A percentile compares a stretch with the other conserved stretches of the same genome.
These are phyloP conservation scores for Campylorhamphus procurvoides DNA, from an alignment of 2,113 vertebrate genomes.

Conservation along the genomic window DNA sequence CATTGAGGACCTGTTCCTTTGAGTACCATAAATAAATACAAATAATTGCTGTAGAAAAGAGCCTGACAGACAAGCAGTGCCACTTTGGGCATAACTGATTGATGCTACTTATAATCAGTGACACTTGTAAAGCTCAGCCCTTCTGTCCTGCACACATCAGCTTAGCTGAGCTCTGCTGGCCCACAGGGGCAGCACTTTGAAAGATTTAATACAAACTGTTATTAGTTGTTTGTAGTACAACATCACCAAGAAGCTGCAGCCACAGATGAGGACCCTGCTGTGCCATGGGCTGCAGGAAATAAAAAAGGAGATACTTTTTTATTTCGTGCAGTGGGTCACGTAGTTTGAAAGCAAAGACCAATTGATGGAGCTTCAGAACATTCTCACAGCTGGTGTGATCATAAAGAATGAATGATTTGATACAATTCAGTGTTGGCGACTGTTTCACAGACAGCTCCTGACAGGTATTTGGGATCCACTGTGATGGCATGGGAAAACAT, in stretches of 20 bases:
- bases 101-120: background rate
- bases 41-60: background rate
- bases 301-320: background rate
- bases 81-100: background rate
- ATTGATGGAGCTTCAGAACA: background rate
- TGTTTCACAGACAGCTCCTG: background rate
- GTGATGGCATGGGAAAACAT: background rate
- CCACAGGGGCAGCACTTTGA: background rate
- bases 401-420: background rate
- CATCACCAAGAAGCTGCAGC: background rate
- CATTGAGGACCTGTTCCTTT: background rate
- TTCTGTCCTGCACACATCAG: background rate
- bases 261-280: background rate
- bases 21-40: constrained; percentile 47
- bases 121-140: background rate
- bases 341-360: background rate
- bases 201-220: background rate
- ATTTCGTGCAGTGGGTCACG: background rate
- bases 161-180: background rate
- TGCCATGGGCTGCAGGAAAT: background rate
- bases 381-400: background rate
- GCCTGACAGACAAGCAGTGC: background rate
- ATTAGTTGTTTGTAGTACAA: background rate
- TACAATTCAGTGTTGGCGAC: background rate
- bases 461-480: background rate